Percentiles rank a stretch among this genome's conserved stretches.
Conservation (phyloP, 2,113 vertebrate species). For the Lichenostomus cassidix region DNA sequence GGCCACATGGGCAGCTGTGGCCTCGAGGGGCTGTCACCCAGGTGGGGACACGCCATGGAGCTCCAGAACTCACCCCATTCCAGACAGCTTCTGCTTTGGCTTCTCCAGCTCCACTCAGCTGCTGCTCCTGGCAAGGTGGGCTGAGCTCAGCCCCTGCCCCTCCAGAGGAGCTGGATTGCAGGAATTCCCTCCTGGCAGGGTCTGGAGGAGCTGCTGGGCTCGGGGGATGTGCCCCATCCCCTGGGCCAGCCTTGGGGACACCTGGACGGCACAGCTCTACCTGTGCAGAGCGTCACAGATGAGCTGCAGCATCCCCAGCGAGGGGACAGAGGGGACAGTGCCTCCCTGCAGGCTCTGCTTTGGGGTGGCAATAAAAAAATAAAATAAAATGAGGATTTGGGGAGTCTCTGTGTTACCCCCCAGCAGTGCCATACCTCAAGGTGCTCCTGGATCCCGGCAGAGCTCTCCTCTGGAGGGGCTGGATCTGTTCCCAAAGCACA, state of each 20-base stretch:
- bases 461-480: accelerated
- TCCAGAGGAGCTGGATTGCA: accelerated
- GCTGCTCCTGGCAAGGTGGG: accelerated
- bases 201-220: background rate
- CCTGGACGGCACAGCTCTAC: background rate
- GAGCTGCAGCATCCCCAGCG: accelerated
- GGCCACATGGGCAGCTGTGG: background rate
- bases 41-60: background rate
- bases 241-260: background rate
- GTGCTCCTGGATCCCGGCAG: background rate
- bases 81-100: accelerated
- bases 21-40: accelerated
- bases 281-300: background rate
- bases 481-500: background rate
- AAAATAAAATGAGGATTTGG: background rate
- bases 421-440: background rate
- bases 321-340: background rate
- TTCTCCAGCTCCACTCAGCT: accelerated
- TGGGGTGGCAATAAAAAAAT: background rate
- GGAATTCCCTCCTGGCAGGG: accelerated
- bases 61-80: background rate
- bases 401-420: accelerated
- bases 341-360: background rate
- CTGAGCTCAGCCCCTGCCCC: background rate
- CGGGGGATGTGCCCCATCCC: accelerated